Evolutionary conservation across 2,888 invertebrate species (phyloP).

Genomic region (Drosophila heteroneura): DNA sequence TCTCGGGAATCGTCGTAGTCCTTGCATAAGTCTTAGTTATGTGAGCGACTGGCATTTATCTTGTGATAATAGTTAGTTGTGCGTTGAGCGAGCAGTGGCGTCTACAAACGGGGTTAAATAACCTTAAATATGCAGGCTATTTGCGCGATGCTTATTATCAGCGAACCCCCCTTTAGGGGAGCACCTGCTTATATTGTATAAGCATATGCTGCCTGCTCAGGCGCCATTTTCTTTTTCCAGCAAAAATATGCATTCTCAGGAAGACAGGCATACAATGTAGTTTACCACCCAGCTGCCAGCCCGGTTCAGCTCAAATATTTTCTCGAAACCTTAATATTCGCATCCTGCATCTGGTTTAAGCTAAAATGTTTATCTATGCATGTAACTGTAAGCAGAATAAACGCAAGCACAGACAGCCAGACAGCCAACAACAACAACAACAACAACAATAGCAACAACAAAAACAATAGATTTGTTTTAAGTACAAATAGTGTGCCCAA

Average conservation of each 20-base stretch:
- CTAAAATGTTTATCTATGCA: slow-evolving; percentile 73
- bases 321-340: slow-evolving; percentile 16
- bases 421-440: slow-evolving; percentile 19
- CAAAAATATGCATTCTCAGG: slow-evolving; percentile 65
- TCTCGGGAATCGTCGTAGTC: slow-evolving; percentile 18
- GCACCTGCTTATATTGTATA: slow-evolving; percentile 25
- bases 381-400: slow-evolving; percentile 68
- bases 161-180: not conserved
- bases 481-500: slow-evolving; percentile 69
- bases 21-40: slow-evolving; percentile 74
- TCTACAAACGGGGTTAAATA: slow-evolving; percentile 4
- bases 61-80: slow-evolving; percentile 78
- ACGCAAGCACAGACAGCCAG: slow-evolving; percentile 31
- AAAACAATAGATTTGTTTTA: slow-evolving; percentile 73
- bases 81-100: slow-evolving; percentile 42
- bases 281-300: slow-evolving; percentile 15
- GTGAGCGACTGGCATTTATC: slow-evolving; percentile 72
- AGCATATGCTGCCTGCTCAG: slow-evolving; percentile 55
- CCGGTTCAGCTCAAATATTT: slow-evolving; percentile 15
- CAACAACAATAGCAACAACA: slow-evolving; percentile 43
- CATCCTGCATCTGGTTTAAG: slow-evolving; percentile 42
- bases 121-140: not conserved
- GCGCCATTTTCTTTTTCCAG: slow-evolving; percentile 50
- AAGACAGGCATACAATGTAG: slow-evolving; percentile 44
- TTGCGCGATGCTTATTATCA: not conserved